phyloP scores from a whole-genome alignment of 2,888 invertebrate genomes.

The Epistrophe grossulariae region DNA sequence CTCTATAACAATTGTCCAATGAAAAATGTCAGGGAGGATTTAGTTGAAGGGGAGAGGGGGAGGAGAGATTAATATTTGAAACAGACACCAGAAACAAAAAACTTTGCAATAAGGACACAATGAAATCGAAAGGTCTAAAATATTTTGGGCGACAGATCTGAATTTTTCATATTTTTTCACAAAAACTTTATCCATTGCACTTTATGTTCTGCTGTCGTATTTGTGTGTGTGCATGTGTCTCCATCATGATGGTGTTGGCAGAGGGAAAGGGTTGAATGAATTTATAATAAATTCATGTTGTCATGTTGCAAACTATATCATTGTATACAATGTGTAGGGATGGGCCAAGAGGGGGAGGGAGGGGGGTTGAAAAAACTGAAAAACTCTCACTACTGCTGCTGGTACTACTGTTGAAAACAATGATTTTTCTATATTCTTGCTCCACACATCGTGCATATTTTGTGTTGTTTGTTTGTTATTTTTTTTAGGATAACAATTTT shows the following conservation, averaged over 20 bases:
- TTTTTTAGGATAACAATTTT: slow-evolving; percentile 29
- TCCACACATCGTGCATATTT: slow-evolving; percentile 11
- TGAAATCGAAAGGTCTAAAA: slow-evolving; percentile 40
- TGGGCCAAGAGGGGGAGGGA: too few relatives aligned
- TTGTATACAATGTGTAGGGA: background rate
- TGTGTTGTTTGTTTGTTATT: background rate
- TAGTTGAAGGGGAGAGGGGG: background rate
- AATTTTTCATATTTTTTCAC: slow-evolving; percentile 61
- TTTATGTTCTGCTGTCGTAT: background rate
- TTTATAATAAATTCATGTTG: slow-evolving; percentile 58
- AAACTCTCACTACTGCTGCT: background rate
- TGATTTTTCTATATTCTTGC: slow-evolving; percentile 44
- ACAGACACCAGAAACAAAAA: background rate
- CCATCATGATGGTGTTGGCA: background rate
- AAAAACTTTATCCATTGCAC: slow-evolving; percentile 38
- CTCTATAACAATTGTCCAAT: slow-evolving; percentile 27
- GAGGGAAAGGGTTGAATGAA: slow-evolving; percentile 55
- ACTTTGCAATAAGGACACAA: slow-evolving; percentile 31
- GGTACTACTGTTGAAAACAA: slow-evolving; percentile 31
- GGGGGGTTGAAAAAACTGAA: background rate
- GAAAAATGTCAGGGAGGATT: background rate
- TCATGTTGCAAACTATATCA: slow-evolving; percentile 64
- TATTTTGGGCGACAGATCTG: slow-evolving; percentile 57
- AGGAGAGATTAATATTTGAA: background rate
- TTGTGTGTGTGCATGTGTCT: too few relatives aligned